Conservation (phyloP, 2,797 vertebrate species). For the Hozukius guyotensis region DNA sequence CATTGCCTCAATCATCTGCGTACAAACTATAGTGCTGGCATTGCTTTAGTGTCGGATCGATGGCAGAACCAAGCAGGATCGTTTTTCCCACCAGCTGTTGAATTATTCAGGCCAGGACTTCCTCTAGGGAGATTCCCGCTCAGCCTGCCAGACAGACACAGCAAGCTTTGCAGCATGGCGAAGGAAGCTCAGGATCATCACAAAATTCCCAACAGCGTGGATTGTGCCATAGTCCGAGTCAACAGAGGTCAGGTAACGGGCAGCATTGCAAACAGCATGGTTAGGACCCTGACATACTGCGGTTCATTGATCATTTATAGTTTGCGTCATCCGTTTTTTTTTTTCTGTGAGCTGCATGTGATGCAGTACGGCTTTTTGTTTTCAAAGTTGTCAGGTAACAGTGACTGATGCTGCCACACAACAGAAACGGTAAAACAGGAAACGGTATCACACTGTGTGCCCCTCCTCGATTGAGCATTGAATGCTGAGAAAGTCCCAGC, state of each 20-base stretch:
- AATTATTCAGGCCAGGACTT: slow-evolving; percentile 80
- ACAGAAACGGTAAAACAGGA: neutral
- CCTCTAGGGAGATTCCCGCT: slow-evolving; percentile 69
- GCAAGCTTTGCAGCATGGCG: slow-evolving; percentile 40
- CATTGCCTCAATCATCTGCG: slow-evolving; percentile 15
- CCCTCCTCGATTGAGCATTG: neutral
- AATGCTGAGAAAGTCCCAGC: neutral
- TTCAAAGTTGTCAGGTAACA: neutral
- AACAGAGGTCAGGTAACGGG: slow-evolving; percentile 35
- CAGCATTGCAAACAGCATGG: neutral
- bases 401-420: neutral
- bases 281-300: slow-evolving; percentile 7
- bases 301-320: slow-evolving; percentile 9
- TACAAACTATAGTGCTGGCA: slow-evolving; percentile 44
- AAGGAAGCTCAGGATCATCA: slow-evolving; percentile 46
- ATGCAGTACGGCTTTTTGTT: neutral
- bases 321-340: neutral
- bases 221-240: neutral
- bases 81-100: slow-evolving; percentile 81
- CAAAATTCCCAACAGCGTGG: slow-evolving; percentile 41
- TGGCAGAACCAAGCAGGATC: slow-evolving; percentile 67
- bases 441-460: neutral
- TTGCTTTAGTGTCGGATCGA: slow-evolving; percentile 64
- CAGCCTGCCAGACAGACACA: slow-evolving; percentile 57
- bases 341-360: neutral